These are phyloP conservation scores for Miltochrista miniata DNA, from an alignment of 2,888 invertebrate species.

Conservation along the genomic window DNA sequence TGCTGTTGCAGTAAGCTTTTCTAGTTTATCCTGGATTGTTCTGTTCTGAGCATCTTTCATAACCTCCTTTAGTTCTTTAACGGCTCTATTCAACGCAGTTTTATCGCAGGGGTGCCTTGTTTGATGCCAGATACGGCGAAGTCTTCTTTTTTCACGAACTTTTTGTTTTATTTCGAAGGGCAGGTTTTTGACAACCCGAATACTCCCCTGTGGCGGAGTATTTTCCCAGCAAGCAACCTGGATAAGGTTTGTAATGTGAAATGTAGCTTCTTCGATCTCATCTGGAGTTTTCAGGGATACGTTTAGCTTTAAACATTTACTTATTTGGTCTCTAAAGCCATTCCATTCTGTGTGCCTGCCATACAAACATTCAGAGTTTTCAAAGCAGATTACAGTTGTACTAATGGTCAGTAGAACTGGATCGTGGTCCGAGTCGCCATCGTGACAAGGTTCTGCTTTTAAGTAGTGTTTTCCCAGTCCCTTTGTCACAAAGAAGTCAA, in stretches of 20 bases:
- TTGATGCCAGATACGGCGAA: slow-evolving; percentile 20
- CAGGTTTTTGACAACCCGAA: not conserved
- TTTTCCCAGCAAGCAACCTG: slow-evolving; percentile 13
- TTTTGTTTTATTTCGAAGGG: slow-evolving; percentile 2
- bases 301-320: slow-evolving; percentile 7
- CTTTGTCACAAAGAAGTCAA: slow-evolving; percentile 28
- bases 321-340: slow-evolving; percentile 10
- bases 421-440: slow-evolving; percentile 21
- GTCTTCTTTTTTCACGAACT: slow-evolving; percentile 14
- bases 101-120: slow-evolving; percentile 8
- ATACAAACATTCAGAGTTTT: not conserved
- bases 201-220: not conserved
- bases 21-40: no score
- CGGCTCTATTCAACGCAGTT: not conserved
- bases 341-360: slow-evolving; percentile 22
- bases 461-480: slow-evolving; percentile 2
- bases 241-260: slow-evolving; percentile 6
- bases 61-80: no score
- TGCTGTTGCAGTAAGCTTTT: no score
- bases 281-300: slow-evolving; percentile 11
- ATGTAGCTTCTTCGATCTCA: slow-evolving; percentile 9
- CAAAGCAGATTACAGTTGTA: not conserved
- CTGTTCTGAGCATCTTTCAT: no score
- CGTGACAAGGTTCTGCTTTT: slow-evolving; percentile 12
- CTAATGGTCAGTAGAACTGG: slow-evolving; percentile 17